Evolutionary conservation across 1,140 invertebrate genomes (phyloP), one percentile per base, ranked within the genome.

Genomic region (Neoseiulus cucumeris): DNA sequence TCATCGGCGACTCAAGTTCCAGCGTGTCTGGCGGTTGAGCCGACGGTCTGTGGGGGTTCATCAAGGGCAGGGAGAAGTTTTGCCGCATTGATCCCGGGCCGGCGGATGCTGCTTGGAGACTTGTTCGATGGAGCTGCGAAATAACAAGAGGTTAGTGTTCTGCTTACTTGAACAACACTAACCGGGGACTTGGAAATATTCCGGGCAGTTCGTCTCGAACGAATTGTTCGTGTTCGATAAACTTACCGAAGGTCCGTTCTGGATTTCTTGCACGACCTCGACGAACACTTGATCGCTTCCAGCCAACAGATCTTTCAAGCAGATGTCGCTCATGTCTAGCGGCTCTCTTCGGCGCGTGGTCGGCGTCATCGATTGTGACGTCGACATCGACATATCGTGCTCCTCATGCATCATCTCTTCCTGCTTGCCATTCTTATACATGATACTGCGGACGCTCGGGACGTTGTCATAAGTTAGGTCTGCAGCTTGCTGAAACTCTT

Each of bases 231-330:
- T 9, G n/a, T 47, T 14, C 14, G 14, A 20, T 47, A 14, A 20
- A 59, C 51, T 59, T 17, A 59, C 51, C 22, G 51, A 59, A 59
- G 51, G 51, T 59, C 51, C 51, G 51, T 59, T 59, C 22, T 59
- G 51, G 33, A 59, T 59, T 25, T 59, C 51, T 25, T 59, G 51
- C 14, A 59, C 51, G 22, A 59, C 51, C 33, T 59, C 51, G 22
- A 59, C 51, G 22, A 59, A 59, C 25, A 59, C 51, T 33, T 59
- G 51, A 59, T 59, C 51, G 51, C 51, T 59, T 59, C 51, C 51
- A n/a, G 51, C 51, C 22, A 59, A 25, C 33, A 59, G 51, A 33
- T 59, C 51, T 33, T 59, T 59, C 22, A 59, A 59, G 51, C 51
- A 59, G 51, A 59, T 25, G 51, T 59, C 51, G 51, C 51, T 59